A percentile compares a stretch with the other conserved stretches of the same genome.
These are phyloP conservation scores for Thermophis baileyi DNA, from an alignment of 2,113 vertebrate genomes.

Conservation along the genomic window DNA sequence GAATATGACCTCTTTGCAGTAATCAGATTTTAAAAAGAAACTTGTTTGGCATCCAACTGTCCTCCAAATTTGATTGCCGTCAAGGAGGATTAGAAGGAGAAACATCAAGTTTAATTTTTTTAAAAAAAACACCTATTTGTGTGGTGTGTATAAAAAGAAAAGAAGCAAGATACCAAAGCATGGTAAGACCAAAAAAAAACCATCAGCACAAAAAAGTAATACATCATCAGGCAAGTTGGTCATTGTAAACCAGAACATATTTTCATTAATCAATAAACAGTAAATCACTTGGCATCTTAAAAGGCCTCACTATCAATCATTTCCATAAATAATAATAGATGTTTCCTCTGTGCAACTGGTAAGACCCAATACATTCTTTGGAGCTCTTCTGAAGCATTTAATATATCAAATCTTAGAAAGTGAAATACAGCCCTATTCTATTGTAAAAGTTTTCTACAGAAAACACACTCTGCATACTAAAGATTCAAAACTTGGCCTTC, in stretches of 20 bases:
- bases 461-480: background rate
- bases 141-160: background rate
- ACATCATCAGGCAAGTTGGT: conserved; percentile 40
- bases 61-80: background rate
- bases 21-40: background rate
- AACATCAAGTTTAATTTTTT: conserved; percentile 29
- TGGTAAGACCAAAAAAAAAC: conserved; percentile 52
- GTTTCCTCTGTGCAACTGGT: conserved; percentile 14
- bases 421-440: accelerated
- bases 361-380: conserved; percentile 8
- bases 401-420: background rate
- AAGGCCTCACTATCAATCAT: conserved; percentile 61
- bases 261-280: conserved; percentile 62
- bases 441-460: background rate
- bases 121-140: conserved; percentile 20
- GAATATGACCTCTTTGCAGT: background rate
- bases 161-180: conserved; percentile 30
- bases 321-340: conserved; percentile 35
- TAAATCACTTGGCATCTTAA: conserved; percentile 59
- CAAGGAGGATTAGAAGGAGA: background rate
- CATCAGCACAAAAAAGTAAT: conserved; percentile 41
- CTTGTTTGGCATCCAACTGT: background rate
- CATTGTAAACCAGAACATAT: conserved; percentile 54
- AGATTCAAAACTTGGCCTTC: background rate
- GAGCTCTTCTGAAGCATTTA: background rate